phyloP scores from a whole-genome alignment of 2,888 invertebrate species.

The Drosophila lutescens region DNA sequence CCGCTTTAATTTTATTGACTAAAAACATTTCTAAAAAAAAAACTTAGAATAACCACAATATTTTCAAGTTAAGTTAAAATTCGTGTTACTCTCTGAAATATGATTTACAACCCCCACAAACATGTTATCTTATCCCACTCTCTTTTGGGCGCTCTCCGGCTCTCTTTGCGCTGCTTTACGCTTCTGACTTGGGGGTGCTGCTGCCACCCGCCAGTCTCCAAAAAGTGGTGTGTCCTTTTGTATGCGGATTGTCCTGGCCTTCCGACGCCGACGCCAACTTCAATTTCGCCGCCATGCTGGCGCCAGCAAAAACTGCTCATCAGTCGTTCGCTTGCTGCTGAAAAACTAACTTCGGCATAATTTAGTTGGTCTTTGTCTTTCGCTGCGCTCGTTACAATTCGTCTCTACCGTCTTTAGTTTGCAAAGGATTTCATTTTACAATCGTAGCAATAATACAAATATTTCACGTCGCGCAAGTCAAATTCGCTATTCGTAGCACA shows the following conservation, averaged over 20 bases:
- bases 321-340: constrained; percentile 73
- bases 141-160: constrained; percentile 3
- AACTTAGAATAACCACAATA: not conserved
- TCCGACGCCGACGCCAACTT: constrained; percentile 30
- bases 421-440: constrained; percentile 11
- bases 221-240: constrained; percentile 62
- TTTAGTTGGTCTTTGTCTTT: constrained; percentile 82
- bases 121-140: not conserved
- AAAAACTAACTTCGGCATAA: constrained; percentile 78
- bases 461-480: constrained; percentile 15
- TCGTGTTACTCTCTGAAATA: not conserved
- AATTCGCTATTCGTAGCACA: constrained; percentile 29
- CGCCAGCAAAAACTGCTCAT: constrained; percentile 27
- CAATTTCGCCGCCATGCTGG: constrained; percentile 22
- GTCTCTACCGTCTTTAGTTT: constrained; percentile 25
- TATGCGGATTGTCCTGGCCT: constrained; percentile 70
- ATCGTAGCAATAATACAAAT: constrained; percentile 6
- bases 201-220: constrained; percentile 46
- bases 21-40: not conserved
- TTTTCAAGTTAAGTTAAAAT: not conserved
- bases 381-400: constrained; percentile 78
- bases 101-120: constrained; percentile 5
- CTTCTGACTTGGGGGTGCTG: constrained; percentile 22
- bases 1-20: not conserved
- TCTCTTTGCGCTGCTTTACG: constrained; percentile 15